Conservation (phyloP, 2,888 invertebrate genomes). For the Bursaphelenchus okinawaensis region DNA sequence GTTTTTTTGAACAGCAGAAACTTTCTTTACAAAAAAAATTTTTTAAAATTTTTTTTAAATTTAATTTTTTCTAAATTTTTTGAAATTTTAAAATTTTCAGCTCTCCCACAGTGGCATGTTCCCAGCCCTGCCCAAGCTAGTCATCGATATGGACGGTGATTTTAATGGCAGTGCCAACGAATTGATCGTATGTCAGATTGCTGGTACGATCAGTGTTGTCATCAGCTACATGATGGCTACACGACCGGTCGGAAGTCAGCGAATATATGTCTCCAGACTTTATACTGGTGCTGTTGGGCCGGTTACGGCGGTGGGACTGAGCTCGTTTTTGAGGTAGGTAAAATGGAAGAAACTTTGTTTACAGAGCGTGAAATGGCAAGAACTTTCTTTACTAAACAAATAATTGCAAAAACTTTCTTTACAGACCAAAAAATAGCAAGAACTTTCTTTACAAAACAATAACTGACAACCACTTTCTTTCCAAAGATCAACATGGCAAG, state of each 20-base stretch:
- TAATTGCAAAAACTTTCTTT: too few species aligned
- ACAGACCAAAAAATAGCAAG: too few species aligned
- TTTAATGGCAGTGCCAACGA: conserved; percentile 18
- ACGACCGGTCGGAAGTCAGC: conserved; percentile 5
- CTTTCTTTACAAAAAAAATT: not conserved
- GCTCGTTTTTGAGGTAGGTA: conserved; percentile 27
- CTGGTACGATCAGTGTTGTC: conserved; percentile 26
- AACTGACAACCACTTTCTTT: too few species aligned
- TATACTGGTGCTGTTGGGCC: conserved; percentile 17
- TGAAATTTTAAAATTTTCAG: conserved; percentile 2
- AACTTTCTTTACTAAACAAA: too few species aligned
- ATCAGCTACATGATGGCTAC: conserved; percentile 24
- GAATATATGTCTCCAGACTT: conserved; percentile 12
- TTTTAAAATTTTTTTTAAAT: conserved; percentile 10
- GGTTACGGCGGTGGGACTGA: conserved; percentile 22
- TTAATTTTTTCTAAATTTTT: conserved; percentile 14
- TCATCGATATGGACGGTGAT: conserved; percentile 24
- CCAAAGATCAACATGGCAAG: too few species aligned
- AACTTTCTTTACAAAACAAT: too few species aligned
- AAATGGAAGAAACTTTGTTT: conserved; percentile 7
- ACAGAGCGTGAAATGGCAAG: too few species aligned
- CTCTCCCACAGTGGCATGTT: conserved; percentile 13
- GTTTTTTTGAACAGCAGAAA: not conserved
- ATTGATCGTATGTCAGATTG: conserved; percentile 25
- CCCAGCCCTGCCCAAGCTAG: conserved; percentile 16